Base-by-base conservation (phyloP, 2,113 vertebrate genomes). In the Syngnathus scovelli region DNA sequence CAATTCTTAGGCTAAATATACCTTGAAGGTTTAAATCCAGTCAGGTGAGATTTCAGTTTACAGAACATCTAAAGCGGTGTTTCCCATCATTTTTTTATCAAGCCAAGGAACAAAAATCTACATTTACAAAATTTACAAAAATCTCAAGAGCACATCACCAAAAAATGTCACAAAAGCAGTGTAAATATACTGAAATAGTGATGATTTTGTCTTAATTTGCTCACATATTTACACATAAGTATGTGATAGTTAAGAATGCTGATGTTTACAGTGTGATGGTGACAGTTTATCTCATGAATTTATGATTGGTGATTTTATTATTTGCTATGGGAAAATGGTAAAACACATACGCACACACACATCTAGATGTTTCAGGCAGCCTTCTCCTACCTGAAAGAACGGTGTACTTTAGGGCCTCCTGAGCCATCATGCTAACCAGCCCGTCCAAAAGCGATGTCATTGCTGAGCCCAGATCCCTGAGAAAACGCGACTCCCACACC, bases 341-440 rank as follows among this genome's bases (percentile, higher is more conserved):
- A 75, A 49, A 52, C 43, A 61, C 12, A 63, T 44, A 23, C 23
- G 23, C 23, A 23, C 23, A 23, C 23, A 23, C 23, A 23, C 23
- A 23, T 23, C 2, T 9, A 59, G 19, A 61, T 10, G 43, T 16
- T 69, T 8, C 64, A 27, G 69, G 21, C 12, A 61, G 12, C 8
- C 36, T 33, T 15, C 64, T 70, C 70, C 38, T 79, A 96, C 97
- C 96, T 74, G 96, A 95, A 19, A 99, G 86, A 59, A 98, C 90
- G 0, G 97, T 99, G 89, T 95, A 94, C 82, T 99, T 99, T 3
- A 99, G 89, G 12, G 97, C 96, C 83, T 99, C 95, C 80, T 99
- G 96, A 12, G 96, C 96, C 78, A 98, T 89, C 52, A 98, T 92
- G 87, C 93, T 98, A 61, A 96, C 92, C 27, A 99, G 86, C 0